Conservation (phyloP, 2,797 vertebrate genomes). For the Phataginus tricuspis region DNA sequence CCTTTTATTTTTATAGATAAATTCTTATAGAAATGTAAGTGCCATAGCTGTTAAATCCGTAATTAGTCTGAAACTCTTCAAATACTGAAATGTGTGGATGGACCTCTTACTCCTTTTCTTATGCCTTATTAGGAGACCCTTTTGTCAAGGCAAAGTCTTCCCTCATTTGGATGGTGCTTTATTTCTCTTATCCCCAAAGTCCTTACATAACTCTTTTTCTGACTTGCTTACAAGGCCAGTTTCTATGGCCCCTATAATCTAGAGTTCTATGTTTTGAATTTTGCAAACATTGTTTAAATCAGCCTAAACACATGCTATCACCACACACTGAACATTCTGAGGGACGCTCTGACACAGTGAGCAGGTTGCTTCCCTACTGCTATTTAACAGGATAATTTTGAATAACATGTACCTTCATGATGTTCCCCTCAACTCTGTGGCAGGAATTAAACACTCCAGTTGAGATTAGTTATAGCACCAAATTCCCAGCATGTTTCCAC, state of each 20-base stretch:
- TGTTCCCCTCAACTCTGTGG: slow-evolving; percentile 78
- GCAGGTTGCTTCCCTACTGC: slow-evolving; percentile 69
- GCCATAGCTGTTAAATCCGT: slow-evolving; percentile 75
- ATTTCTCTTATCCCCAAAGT: slow-evolving; percentile 78
- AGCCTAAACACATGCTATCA: slow-evolving; percentile 69
- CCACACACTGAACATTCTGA: slow-evolving; percentile 32
- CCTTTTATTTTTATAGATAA: slow-evolving; percentile 73
- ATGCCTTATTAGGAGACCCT: slow-evolving; percentile 70
- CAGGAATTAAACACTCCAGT: slow-evolving; percentile 82
- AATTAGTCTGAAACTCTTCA: slow-evolving; percentile 66
- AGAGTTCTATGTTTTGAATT: slow-evolving; percentile 68
- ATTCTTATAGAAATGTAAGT: slow-evolving; percentile 78
- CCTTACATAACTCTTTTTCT: slow-evolving; percentile 75
- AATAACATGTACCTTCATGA: slow-evolving; percentile 78
- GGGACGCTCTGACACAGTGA: slow-evolving; percentile 76
- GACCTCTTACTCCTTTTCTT: slow-evolving; percentile 72
- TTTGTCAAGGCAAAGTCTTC: slow-evolving; percentile 68
- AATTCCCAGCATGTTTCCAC: slow-evolving; percentile 79
- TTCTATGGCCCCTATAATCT: slow-evolving; percentile 69
- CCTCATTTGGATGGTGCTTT: slow-evolving; percentile 70
- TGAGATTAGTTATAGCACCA: slow-evolving; percentile 81
- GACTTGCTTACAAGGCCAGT: slow-evolving; percentile 69
- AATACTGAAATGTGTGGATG: slow-evolving; percentile 68
- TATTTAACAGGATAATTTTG: slow-evolving; percentile 71
- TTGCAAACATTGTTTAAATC: slow-evolving; percentile 76